These are phyloP conservation scores for Luidia sarsii DNA, from an alignment of 53 echinoderm and acorn worm species.

Conservation along the genomic window DNA sequence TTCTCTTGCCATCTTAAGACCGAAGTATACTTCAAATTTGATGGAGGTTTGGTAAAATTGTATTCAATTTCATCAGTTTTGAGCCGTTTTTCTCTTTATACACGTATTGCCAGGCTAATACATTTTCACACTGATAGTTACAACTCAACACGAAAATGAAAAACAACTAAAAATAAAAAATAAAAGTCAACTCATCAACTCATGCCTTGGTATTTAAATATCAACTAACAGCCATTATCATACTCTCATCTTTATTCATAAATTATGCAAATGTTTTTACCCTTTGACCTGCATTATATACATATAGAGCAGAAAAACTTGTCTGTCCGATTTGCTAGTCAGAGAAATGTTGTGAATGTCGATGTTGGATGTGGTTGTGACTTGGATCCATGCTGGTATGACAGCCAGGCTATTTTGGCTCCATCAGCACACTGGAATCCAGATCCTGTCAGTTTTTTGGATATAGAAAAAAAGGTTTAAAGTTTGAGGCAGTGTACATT, in stretches of 20 bases:
- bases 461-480: no score
- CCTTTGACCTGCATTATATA: conserved; percentile 50
- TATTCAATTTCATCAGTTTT: background rate
- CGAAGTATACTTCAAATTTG: background rate
- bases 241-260: conserved; percentile 33
- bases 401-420: background rate
- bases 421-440: no score
- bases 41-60: background rate
- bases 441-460: no score
- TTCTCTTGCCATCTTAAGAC: no score
- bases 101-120: conserved; percentile 52
- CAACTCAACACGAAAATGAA: conserved; percentile 17
- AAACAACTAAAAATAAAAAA: no score
- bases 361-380: no score
- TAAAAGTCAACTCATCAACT: background rate
- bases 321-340: conserved; percentile 4
- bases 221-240: conserved; percentile 29
- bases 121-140: conserved; percentile 2
- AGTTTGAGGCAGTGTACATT: no score
- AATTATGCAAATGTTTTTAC: conserved; percentile 46
- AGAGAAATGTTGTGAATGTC: no score
- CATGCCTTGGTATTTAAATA: conserved; percentile 10
- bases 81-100: conserved; percentile 26
- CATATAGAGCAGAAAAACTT: conserved; percentile 40
- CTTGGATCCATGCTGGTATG: background rate